Evolutionary conservation across 2,888 invertebrate species (phyloP), one percentile per base, ranked within the genome.

Genomic region (Heliconius hortense): DNA sequence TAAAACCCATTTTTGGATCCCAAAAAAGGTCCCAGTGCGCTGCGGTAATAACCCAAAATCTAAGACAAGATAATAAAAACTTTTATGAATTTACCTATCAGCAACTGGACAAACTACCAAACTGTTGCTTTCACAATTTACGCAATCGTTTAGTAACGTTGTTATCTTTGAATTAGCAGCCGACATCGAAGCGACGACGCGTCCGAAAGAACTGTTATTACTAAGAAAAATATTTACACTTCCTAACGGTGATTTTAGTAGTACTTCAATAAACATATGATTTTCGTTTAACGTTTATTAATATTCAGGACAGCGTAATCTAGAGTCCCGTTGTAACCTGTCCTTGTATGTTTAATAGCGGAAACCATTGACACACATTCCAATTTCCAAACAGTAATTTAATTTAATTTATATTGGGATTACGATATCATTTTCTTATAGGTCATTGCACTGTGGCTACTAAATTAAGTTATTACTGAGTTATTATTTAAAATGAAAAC

Each of bases 221-320:
- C 69, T 24, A n/a, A 56, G 69, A 24, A 69, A 53, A 31, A 56
- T 69, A 24, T 69, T 69, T 69, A 69, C 56, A 7, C 15, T 15
- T 4, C 15, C n/a, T 31, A 56, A 56, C 69, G 31, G 69, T 69
- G 13, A 35, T n/a, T 43, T 43, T 24, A 31, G 56, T 56, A 69
- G 66, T 53, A 13, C 31, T 69, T 35, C 26, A 13, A 43, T 59
- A 60, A 71, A 71, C 43, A 71, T 59, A 60, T 60, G 71, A 71
- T 60, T 39, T 86, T 86, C 85, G 87, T 89, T 88, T 85, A 85
- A 82, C 84, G 82, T 83, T 81, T 79, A 78, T 91, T 89, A 86
- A 87, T 88, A 92, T 92, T 88, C 92, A 89, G 88, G 86, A 86
- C 91, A 84, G 84, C 82, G 83, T 85, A 84, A 82, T 76, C 81